These are phyloP conservation scores for Cryptosula pallasiana DNA, from an alignment of 2,888 invertebrate genomes.

Conservation along the genomic window DNA sequence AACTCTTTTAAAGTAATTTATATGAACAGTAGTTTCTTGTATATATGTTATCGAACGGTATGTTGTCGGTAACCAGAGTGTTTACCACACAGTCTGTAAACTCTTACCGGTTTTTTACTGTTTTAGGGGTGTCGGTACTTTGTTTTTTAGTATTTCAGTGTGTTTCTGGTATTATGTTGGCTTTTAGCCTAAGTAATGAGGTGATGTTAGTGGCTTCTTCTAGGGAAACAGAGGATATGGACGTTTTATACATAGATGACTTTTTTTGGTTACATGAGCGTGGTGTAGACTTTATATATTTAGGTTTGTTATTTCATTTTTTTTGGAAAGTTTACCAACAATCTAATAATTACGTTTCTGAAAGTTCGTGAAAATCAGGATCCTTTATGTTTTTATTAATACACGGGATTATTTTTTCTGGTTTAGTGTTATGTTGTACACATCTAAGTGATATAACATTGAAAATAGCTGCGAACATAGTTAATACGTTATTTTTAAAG, in stretches of 20 bases:
- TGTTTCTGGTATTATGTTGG: background rate
- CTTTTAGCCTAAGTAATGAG: background rate
- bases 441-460: slow-evolving; percentile 10
- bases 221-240: background rate
- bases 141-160: background rate
- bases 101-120: background rate
- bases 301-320: background rate
- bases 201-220: background rate
- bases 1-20: no score
- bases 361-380: background rate
- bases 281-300: background rate
- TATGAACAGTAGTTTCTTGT: no score
- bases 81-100: background rate
- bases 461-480: background rate
- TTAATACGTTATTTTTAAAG: background rate
- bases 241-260: background rate
- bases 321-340: background rate
- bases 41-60: no score
- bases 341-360: background rate
- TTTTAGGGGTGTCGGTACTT: background rate
- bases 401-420: background rate
- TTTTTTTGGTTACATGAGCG: slow-evolving; percentile 8
- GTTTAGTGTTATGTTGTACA: slow-evolving; percentile 1
- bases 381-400: background rate
- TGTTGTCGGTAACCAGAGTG: no score